These are phyloP conservation scores for Oreotragus oreotragus DNA, from an alignment of 2,113 vertebrate genomes.

Conservation along the genomic window DNA sequence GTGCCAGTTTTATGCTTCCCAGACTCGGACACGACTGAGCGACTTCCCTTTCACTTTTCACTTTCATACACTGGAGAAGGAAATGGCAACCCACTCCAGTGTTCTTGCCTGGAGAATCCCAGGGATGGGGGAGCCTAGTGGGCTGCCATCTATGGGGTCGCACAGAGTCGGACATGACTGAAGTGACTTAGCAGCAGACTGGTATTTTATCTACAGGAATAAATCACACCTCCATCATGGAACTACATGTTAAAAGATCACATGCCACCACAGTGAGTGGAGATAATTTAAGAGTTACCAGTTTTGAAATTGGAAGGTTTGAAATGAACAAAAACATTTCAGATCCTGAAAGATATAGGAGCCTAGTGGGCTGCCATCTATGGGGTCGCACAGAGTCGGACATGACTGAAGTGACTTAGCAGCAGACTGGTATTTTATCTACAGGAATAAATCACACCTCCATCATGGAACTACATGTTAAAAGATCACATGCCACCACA, in stretches of 20 bases:
- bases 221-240: not conserved
- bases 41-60: too few species aligned
- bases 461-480: not conserved
- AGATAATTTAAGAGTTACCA: not conserved
- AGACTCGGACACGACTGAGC: not conserved
- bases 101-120: too few species aligned
- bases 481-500: not conserved
- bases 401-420: not conserved
- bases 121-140: too few species aligned
- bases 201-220: constrained; percentile 1
- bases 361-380: too few species aligned
- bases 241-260: not conserved
- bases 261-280: not conserved
- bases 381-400: too few species aligned
- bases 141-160: too few species aligned
- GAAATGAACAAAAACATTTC: constrained; percentile 7
- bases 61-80: too few species aligned
- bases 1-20: not conserved
- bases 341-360: not conserved
- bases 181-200: not conserved
- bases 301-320: not conserved
- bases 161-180: too few species aligned
- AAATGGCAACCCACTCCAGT: too few species aligned
- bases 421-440: constrained; percentile 6
- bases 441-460: not conserved